Conservation (phyloP, 2,113 vertebrate species). For the Macaca mulatta region DNA sequence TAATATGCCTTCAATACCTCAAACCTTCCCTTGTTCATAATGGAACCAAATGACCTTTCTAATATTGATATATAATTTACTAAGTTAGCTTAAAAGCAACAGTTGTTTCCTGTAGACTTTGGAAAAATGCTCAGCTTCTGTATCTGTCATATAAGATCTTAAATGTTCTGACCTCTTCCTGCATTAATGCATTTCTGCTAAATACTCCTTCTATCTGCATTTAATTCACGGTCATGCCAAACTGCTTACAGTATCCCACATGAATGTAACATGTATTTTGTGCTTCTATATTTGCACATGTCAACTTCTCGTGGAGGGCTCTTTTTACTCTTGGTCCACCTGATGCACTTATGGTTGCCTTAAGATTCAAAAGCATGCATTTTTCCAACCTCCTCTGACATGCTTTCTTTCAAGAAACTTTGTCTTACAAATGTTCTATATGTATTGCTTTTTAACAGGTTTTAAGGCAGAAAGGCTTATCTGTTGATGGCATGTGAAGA, state of each 20-base stretch:
- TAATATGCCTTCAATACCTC: not conserved
- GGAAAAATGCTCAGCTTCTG: not conserved
- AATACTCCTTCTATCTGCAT: not conserved
- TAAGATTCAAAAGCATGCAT: not conserved
- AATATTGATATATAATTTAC: not conserved
- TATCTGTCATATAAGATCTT: not conserved
- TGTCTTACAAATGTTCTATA: not conserved
- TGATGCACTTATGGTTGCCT: not conserved
- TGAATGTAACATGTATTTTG: not conserved
- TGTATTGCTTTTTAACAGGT: not conserved
- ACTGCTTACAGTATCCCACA: not conserved
- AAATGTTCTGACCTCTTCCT: not conserved
- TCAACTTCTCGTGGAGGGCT: not conserved
- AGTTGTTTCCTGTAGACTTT: not conserved
- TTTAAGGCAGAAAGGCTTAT: not conserved
- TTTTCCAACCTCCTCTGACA: not conserved
- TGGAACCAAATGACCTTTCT: not conserved
- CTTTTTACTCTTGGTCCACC: not conserved
- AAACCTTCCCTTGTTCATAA: not conserved
- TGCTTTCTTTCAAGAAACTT: not conserved
- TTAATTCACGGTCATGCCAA: not conserved
- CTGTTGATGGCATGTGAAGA: not conserved
- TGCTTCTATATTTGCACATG: not conserved
- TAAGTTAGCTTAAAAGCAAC: not conserved
- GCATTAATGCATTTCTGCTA: not conserved